Percentiles rank a stretch among this genome's conserved stretches.
phyloP scores from a whole-genome alignment of 2,797 vertebrate genomes.

The Crocodylus rhombifer region DNA sequence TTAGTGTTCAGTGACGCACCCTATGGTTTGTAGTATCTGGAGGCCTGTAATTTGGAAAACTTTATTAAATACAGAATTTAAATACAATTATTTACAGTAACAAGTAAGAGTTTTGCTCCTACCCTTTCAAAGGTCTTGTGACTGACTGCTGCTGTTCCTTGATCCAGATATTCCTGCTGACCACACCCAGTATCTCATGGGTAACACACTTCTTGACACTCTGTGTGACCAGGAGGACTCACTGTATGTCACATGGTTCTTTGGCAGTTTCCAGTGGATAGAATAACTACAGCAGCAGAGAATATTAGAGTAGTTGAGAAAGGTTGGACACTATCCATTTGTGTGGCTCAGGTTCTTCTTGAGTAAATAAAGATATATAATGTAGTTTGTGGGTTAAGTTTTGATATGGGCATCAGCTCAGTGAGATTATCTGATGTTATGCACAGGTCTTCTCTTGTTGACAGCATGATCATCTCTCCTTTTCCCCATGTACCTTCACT shows the following conservation, averaged over 20 bases:
- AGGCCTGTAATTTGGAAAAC: too few relatives aligned
- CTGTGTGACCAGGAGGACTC: too few relatives aligned
- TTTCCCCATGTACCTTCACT: background rate
- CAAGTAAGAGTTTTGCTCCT: too few relatives aligned
- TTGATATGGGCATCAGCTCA: background rate
- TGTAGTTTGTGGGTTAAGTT: background rate
- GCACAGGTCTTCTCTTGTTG: background rate
- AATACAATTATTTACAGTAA: too few relatives aligned
- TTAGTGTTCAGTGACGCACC: background rate
- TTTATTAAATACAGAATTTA: too few relatives aligned
- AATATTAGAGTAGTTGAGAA: background rate
- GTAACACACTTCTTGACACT: too few relatives aligned
- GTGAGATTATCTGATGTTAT: background rate
- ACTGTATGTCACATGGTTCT: background rate
- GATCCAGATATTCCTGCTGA: too few relatives aligned
- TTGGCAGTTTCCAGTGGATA: background rate
- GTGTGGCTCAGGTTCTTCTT: background rate
- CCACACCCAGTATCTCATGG: too few relatives aligned
- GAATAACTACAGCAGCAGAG: background rate
- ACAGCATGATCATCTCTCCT: background rate
- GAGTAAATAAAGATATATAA: background rate
- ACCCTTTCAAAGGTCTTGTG: too few relatives aligned
- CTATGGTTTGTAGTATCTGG: too few relatives aligned
- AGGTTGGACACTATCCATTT: background rate
- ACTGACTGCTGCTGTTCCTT: too few relatives aligned